phyloP scores from a whole-genome alignment of 2,888 invertebrate species.

The Pterobdella sp. region DNA sequence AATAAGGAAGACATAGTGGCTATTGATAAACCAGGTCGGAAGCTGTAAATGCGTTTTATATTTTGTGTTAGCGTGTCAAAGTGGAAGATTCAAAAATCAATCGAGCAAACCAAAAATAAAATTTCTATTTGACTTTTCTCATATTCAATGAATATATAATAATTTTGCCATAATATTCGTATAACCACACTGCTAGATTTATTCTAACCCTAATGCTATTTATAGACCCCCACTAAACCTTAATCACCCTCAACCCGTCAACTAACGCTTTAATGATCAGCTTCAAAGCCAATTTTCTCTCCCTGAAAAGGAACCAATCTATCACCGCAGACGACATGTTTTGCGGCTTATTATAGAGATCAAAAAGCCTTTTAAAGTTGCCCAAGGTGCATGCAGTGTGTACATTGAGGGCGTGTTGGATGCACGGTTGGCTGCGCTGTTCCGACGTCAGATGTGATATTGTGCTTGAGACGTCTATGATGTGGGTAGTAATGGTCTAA shows the following conservation, averaged over 20 bases:
- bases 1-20: not conserved
- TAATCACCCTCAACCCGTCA: too few species aligned
- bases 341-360: conserved; percentile 77
- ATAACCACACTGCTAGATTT: too few species aligned
- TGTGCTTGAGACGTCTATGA: conserved; percentile 80
- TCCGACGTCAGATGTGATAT: conserved; percentile 69
- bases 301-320: conserved; percentile 94
- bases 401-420: conserved; percentile 76
- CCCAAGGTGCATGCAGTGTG: conserved; percentile 85
- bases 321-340: conserved; percentile 91
- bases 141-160: too few species aligned
- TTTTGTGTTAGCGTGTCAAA: too few species aligned
- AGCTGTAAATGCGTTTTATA: too few species aligned
- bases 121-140: too few species aligned
- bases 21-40: not conserved
- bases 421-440: conserved; percentile 72
- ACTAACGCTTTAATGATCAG: conserved; percentile 94
- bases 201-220: too few species aligned
- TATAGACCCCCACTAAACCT: too few species aligned
- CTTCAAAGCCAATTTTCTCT: conserved; percentile 82
- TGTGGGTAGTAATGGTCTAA: too few species aligned
- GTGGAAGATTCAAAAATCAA: too few species aligned
- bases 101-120: too few species aligned
- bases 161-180: too few species aligned
- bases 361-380: conserved; percentile 86